Base-by-base conservation (phyloP, 2,888 invertebrate genomes). In the Poecilobothrus nobilitatus region DNA sequence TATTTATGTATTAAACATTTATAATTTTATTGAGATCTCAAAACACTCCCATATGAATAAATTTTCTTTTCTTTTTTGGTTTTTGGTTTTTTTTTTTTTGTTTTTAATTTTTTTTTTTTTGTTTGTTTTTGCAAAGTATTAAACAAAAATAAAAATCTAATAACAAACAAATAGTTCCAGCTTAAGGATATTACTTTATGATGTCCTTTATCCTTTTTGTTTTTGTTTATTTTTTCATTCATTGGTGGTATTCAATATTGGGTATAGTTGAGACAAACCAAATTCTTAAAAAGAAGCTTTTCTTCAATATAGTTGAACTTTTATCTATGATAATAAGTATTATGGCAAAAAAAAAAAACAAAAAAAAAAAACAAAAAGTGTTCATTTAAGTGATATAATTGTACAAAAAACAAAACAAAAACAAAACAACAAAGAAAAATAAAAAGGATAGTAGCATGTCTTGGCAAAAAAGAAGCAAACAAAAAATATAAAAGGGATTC, bases 131-230 rank as follows among this genome's bases (percentile, higher is more conserved):
- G 18, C 6, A 53, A 53, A 53, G 53, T 53, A 53, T 53, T 53
- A 53, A 53, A 53, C 53, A 53, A 53, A 53, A 53, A 18, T 18
- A 53, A 53, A 53, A 53, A 53, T 53, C 2, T 10, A 53, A 53
- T 12, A 53, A 9, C 3, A 53, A 53, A 53, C 53, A 53, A 53
- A 53, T 53, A 53, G 53, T 53, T 53, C n/a, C 15, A 18, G 53
- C 53, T 53, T 53, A 53, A 53, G 53, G 53, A 53, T 53, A 53
- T 18, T 53, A 53, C 53, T 53, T 53, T 53, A 18, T 53, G 53
- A 53, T 53, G 18, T 53, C 53, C 53, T 18, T 3, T 41, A 27
- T 27, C 27, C 27, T 27, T 27, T 27, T 27, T 37, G 37, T 37
- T 37, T 37, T 37, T 37, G 37, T 37, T 37, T 37, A 5, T 37